A percentile compares a stretch with the other conserved stretches of the same genome.
Evolutionary conservation across 1,140 invertebrate genomes (phyloP).

Genomic region (Heterodera carotae): DNA sequence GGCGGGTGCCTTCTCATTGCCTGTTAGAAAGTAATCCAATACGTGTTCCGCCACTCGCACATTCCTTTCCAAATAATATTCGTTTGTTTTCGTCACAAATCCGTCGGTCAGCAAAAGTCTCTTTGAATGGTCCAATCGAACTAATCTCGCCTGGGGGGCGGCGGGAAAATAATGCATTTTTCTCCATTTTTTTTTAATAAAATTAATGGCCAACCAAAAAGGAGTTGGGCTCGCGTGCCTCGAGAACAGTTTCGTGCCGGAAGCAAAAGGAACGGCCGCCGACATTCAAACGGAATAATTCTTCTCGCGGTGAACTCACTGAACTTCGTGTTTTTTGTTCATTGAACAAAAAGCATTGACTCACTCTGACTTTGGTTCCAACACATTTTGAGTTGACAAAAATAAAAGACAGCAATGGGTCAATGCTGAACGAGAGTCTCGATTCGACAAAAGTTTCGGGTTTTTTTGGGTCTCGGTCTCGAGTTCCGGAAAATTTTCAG

Average conservation of each 20-base stretch:
- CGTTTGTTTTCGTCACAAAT: conserved; percentile 46
- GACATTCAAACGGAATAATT: conserved; percentile 52
- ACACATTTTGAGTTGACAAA: neutral
- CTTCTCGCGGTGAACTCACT: neutral
- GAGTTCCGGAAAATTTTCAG: too few relatives aligned
- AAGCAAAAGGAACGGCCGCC: conserved; percentile 61
- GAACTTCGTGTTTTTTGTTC: too few relatives aligned
- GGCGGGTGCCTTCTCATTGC: conserved; percentile 24
- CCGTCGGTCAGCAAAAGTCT: conserved; percentile 52
- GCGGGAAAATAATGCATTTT: too few relatives aligned
- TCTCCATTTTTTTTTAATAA: too few relatives aligned
- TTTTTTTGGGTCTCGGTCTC: too few relatives aligned
- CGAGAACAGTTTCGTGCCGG: conserved; percentile 46
- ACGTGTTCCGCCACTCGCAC: conserved; percentile 55
- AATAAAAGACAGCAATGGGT: neutral
- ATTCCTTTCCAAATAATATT: conserved; percentile 63
- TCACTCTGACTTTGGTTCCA: neutral
- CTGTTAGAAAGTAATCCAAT: conserved; percentile 61
- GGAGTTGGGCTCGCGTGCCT: conserved; percentile 40
- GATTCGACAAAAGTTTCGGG: too few relatives aligned
- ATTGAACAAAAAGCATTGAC: conserved; percentile 14
- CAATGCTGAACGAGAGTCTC: too few relatives aligned
- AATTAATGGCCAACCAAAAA: conserved; percentile 18
- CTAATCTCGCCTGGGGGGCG: conserved; percentile 39
- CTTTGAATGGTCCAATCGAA: conserved; percentile 44